phyloP scores from a whole-genome alignment of 1,140 invertebrate species.

The Sarcophaga bullata region DNA sequence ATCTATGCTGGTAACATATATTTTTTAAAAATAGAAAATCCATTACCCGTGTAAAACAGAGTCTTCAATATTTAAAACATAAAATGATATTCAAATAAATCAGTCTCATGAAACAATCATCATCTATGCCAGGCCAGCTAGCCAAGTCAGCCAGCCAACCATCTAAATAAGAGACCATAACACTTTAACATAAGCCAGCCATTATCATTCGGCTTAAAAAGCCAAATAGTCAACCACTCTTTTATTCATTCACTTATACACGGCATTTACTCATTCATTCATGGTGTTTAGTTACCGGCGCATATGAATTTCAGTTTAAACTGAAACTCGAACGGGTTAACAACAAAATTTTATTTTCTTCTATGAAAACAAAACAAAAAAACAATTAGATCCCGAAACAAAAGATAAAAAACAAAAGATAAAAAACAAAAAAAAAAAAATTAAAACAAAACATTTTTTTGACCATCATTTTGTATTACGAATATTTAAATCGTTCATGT shows the following conservation, averaged over 20 bases:
- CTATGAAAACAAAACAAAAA: not conserved
- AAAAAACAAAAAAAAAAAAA: too few species aligned
- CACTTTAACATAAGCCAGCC: too few species aligned
- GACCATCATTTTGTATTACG: too few species aligned
- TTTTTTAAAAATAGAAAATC: not conserved
- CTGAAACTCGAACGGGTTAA: conserved; percentile 38
- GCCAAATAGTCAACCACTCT: not conserved
- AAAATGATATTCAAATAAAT: not conserved
- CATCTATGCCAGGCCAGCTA: not conserved
- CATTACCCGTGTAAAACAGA: too few species aligned
- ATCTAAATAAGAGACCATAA: not conserved
- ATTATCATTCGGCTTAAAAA: too few species aligned
- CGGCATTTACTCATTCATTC: not conserved
- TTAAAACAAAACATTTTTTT: too few species aligned
- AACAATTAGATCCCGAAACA: too few species aligned
- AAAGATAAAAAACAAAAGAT: too few species aligned
- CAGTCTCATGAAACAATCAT: conserved; percentile 3
- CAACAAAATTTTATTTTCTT: conserved; percentile 5
- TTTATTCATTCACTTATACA: not conserved
- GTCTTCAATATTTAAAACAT: too few species aligned
- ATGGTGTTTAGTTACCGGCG: not conserved
- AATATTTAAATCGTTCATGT: too few species aligned
- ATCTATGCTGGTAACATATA: not conserved
- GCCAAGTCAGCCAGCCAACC: not conserved
- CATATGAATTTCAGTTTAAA: conserved; percentile 27